These are phyloP conservation scores for Abrostola tripartita DNA, from an alignment of 2,888 invertebrate genomes.

Conservation along the genomic window DNA sequence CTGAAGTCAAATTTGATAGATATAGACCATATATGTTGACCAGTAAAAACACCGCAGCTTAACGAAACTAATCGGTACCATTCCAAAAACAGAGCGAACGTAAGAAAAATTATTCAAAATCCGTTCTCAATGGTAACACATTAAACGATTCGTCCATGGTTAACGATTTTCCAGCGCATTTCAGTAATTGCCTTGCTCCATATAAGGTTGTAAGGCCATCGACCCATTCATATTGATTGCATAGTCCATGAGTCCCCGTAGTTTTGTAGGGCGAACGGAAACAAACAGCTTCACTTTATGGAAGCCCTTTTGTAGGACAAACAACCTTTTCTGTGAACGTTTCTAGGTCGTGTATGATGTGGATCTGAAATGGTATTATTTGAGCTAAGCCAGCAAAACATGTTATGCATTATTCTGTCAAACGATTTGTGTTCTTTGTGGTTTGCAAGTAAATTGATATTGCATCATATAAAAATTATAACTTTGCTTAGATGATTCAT, in stretches of 20 bases:
- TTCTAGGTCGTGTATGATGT: slow-evolving; percentile 56
- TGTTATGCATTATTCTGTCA: slow-evolving; percentile 2
- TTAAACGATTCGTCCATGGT: slow-evolving; percentile 20
- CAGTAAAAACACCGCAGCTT: neutral
- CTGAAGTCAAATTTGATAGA: no score
- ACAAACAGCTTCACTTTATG: slow-evolving; percentile 50
- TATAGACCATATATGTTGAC: no score
- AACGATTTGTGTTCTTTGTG: slow-evolving; percentile 5
- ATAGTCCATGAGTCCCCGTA: slow-evolving; percentile 19
- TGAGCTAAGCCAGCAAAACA: slow-evolving; percentile 3
- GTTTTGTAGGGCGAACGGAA: slow-evolving; percentile 73
- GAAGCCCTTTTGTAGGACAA: slow-evolving; percentile 56
- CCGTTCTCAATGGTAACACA: slow-evolving; percentile 33
- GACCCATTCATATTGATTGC: slow-evolving; percentile 74
- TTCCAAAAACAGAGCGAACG: slow-evolving; percentile 5
- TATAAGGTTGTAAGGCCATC: slow-evolving; percentile 69
- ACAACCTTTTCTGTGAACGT: slow-evolving; percentile 50
- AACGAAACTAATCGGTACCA: slow-evolving; percentile 17
- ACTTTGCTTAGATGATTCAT: no score
- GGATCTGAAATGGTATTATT: slow-evolving; percentile 21
- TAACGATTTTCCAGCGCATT: slow-evolving; percentile 50
- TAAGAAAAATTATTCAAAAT: slow-evolving; percentile 12
- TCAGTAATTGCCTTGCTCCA: slow-evolving; percentile 64
- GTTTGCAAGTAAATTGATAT: no score
- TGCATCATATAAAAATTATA: no score